Conservation (phyloP, 2,113 vertebrate species). For the Ariopsis seemanni region DNA sequence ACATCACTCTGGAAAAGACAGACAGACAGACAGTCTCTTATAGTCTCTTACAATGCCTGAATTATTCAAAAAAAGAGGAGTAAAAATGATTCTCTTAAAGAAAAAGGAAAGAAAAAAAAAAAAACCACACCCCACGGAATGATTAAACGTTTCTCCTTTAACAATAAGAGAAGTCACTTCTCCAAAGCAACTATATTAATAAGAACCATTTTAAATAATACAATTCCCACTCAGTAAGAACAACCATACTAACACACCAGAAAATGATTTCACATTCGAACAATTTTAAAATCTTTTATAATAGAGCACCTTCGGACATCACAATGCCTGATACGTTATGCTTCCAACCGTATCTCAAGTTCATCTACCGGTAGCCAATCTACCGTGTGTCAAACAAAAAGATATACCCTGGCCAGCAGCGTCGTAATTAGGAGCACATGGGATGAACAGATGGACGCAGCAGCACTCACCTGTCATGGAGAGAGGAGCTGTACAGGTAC, state of each 20-base stretch:
- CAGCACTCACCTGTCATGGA: constrained; percentile 84
- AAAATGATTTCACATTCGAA: not conserved
- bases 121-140: not conserved
- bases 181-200: not conserved
- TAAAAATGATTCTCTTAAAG: not conserved
- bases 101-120: not conserved
- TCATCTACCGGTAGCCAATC: not conserved
- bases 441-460: constrained; percentile 31
- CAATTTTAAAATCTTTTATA: not conserved
- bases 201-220: not conserved
- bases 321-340: not conserved
- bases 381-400: not conserved
- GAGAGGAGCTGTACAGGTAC: constrained; percentile 83
- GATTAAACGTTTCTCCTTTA: not conserved
- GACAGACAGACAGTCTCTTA: not conserved
- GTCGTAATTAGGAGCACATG: not conserved
- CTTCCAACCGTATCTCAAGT: not conserved
- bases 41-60: not conserved
- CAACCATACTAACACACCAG: not conserved
- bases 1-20: constrained; percentile 77
- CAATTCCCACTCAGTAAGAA: not conserved
- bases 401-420: not conserved
- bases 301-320: not conserved
- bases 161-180: not conserved
- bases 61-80: not conserved